Conservation (phyloP, 92 coral and sea anemone genomes). For the Micromussa lordhowensis region DNA sequence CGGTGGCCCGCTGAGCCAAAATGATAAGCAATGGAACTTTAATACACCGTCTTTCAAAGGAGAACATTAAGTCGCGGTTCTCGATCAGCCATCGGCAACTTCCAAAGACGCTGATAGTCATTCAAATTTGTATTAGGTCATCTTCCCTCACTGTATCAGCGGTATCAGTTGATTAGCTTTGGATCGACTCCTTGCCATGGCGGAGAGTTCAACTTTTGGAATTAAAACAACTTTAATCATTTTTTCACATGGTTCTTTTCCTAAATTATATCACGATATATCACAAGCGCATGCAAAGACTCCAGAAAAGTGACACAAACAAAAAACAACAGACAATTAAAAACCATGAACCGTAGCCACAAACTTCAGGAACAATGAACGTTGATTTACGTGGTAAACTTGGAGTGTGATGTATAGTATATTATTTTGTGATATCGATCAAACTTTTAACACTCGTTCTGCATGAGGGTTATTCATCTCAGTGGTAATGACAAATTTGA, state of each 20-base stretch:
- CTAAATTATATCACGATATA: background rate
- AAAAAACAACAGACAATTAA: background rate
- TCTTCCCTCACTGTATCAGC: background rate
- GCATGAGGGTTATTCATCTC: background rate
- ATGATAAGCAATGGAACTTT: background rate
- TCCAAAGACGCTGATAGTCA: background rate
- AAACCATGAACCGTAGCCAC: background rate
- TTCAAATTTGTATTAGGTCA: background rate
- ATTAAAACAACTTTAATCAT: conserved; percentile 6
- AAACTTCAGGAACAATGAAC: background rate
- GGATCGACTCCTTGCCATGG: background rate
- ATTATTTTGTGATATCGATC: background rate
- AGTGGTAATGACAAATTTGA: background rate
- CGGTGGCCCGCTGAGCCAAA: background rate
- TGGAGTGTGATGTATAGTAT: background rate
- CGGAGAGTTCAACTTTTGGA: background rate
- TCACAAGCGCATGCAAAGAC: background rate
- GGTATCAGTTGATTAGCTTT: background rate
- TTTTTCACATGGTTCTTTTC: background rate
- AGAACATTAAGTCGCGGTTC: background rate
- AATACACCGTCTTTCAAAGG: background rate
- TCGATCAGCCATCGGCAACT: conserved; percentile 19
- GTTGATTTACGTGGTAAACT: background rate
- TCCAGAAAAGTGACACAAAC: background rate
- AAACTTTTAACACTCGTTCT: too few species aligned